A percentile compares a stretch with the other conserved stretches of the same genome.
These are phyloP conservation scores for Acanthopleura granulata DNA, from an alignment of 2,888 invertebrate genomes.

Conservation along the genomic window DNA sequence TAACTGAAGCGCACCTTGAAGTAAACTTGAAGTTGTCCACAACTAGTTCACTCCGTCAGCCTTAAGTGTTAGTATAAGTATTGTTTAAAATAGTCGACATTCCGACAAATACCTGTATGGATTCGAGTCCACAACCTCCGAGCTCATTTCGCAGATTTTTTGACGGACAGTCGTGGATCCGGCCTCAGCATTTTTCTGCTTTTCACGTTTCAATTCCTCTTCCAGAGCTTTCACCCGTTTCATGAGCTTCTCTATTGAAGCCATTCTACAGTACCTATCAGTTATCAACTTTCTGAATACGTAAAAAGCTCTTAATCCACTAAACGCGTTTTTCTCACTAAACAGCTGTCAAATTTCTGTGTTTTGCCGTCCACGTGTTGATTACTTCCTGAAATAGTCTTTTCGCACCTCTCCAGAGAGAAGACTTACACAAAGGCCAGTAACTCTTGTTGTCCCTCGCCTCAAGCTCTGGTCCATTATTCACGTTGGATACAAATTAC, in stretches of 20 bases:
- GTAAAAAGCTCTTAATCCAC: too few relatives aligned
- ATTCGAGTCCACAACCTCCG: conserved; percentile 97
- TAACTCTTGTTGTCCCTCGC: too few relatives aligned
- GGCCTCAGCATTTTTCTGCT: conserved; percentile 38
- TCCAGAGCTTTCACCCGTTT: conserved; percentile 73
- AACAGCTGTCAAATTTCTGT: conserved; percentile 13
- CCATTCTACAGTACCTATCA: neutral
- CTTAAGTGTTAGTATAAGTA: too few relatives aligned
- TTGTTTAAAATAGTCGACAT: too few relatives aligned
- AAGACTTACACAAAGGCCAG: too few relatives aligned
- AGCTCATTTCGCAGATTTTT: conserved; percentile 91
- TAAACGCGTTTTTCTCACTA: neutral
- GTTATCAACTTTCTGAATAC: too few relatives aligned
- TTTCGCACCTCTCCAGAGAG: neutral
- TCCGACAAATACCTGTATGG: conserved; percentile 85
- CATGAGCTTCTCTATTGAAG: conserved; percentile 75
- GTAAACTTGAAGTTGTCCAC: too few relatives aligned
- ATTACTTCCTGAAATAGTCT: conserved; percentile 10
- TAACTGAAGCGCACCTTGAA: too few relatives aligned
- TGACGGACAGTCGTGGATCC: conserved; percentile 70
- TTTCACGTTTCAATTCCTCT: conserved; percentile 69
- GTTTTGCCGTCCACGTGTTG: conserved; percentile 9
- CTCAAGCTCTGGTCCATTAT: too few relatives aligned
- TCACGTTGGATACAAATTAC: too few relatives aligned
- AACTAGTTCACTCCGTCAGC: too few relatives aligned